Base-by-base conservation (phyloP, 2,113 vertebrate species). In the Larimichthys polyactis region DNA sequence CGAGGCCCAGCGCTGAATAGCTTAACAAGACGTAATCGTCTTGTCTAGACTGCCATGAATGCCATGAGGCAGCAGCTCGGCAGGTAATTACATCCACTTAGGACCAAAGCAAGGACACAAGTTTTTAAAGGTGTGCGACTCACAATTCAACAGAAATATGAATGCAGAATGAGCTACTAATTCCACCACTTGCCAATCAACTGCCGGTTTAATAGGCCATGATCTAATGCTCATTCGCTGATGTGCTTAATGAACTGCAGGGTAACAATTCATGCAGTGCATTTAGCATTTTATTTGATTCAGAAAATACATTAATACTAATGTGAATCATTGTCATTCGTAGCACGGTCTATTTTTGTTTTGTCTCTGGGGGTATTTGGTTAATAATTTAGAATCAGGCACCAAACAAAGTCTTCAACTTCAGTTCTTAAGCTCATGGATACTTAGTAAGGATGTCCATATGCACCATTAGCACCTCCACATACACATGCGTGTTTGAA, bases 141-240 rank as follows among this genome's bases (percentile, higher is more conserved):
- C 51, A 20, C 46, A 46, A 58, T 83, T 86, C 57, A 69, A 54
- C 64, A 78, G 24, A 73, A 67, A 83, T 80, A 12, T 48, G 66
- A 89, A 87, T 69, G 67, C 70, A 55, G 58, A 77, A 71, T 24
- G 59, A 74, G 84, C 71, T 75, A 74, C 29, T 86, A 66, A 87
- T 86, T 87, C 82, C 73, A 72, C 43, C 72, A 57, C 75, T 78
- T 87, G 89, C 87, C 90, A 91, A 93, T 91, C 87, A 87, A 74
- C 71, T 29, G 2, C 36, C 1, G 14, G 64, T 55, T 83, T 91
- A 90, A 93, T 91, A 83, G 71, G 71, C 89, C 74, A 58, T 86
- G 82, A 90, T 91, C 86, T 84, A 40, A 90, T 75, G 89, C 74
- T 86, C 88, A 81, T 60, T 78, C 29, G 6, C 36, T 1, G 52